Conservation (phyloP, 2,113 vertebrate species). For the Smithornis capensis region DNA sequence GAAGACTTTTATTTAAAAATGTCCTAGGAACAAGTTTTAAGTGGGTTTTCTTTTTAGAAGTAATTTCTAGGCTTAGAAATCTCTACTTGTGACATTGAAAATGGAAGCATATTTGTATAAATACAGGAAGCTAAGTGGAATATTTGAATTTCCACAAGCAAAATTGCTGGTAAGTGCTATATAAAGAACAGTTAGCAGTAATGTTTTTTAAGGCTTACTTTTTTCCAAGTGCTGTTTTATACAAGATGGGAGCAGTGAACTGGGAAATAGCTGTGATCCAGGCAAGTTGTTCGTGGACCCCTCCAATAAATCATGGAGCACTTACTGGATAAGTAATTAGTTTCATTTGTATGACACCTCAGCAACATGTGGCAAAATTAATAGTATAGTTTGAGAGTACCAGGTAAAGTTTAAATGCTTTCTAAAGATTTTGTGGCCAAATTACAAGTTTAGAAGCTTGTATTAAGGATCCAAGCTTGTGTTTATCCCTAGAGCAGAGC, state of each 20-base stretch:
- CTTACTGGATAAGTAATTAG: neutral
- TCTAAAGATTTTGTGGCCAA: neutral
- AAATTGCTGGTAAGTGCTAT: neutral
- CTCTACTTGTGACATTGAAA: neutral
- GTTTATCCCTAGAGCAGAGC: neutral
- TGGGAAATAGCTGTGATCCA: neutral
- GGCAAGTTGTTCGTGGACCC: neutral
- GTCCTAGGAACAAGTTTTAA: neutral
- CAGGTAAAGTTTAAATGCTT: neutral
- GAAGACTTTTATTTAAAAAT: neutral
- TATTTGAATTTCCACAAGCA: neutral
- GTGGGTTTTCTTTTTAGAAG: neutral
- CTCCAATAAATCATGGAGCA: neutral
- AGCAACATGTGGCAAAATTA: neutral
- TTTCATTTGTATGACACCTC: neutral
- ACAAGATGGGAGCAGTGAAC: neutral
- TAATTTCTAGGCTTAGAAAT: neutral
- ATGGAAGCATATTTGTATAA: neutral
- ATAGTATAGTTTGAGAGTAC: neutral
- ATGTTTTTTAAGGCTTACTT: neutral
- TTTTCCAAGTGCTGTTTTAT: neutral
- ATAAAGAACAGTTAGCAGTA: neutral
- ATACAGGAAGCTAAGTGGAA: neutral
- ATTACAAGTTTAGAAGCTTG: neutral
- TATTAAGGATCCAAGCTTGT: neutral